Conservation (phyloP, 2,888 invertebrate genomes). For the Diarsia brunnea region DNA sequence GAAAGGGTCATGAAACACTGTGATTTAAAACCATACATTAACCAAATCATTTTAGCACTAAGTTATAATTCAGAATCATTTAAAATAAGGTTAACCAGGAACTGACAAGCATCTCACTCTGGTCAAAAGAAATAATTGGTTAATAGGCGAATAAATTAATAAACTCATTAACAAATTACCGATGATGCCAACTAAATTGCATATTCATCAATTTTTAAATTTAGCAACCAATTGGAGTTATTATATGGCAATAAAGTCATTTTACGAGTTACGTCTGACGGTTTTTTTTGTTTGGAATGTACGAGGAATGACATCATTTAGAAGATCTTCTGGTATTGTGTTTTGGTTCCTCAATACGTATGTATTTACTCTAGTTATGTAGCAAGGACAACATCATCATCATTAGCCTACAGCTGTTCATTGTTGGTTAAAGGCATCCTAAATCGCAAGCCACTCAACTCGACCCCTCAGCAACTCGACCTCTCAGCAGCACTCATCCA, state of each 20-base stretch:
- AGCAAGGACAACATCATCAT: not conserved
- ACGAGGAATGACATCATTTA: slow-evolving; percentile 36
- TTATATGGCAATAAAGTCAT: slow-evolving; percentile 56
- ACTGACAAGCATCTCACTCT: slow-evolving; percentile 27
- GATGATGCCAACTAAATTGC: slow-evolving; percentile 44
- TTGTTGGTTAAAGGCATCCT: too few relatives aligned
- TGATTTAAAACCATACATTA: not conserved
- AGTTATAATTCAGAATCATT: not conserved
- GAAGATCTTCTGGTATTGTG: slow-evolving; percentile 27
- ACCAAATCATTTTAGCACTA: not conserved
- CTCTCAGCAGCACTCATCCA: not conserved
- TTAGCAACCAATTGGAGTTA: slow-evolving; percentile 47
- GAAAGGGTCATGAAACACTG: not conserved
- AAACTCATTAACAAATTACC: slow-evolving; percentile 52
- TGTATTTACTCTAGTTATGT: not conserved
- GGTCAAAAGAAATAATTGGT: slow-evolving; percentile 50
- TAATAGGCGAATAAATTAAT: slow-evolving; percentile 56
- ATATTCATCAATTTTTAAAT: slow-evolving; percentile 54
- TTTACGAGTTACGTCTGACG: slow-evolving; percentile 32
- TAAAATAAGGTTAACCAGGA: slow-evolving; percentile 55
- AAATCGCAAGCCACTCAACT: too few relatives aligned
- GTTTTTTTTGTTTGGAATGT: slow-evolving; percentile 30
- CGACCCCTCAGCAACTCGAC: too few relatives aligned
- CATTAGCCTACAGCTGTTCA: too few relatives aligned
- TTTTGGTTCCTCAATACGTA: slow-evolving; percentile 10